Evolutionary conservation across 2,797 vertebrate species (phyloP), one percentile per base, ranked within the genome.

Genomic region (Florisuga fusca): DNA sequence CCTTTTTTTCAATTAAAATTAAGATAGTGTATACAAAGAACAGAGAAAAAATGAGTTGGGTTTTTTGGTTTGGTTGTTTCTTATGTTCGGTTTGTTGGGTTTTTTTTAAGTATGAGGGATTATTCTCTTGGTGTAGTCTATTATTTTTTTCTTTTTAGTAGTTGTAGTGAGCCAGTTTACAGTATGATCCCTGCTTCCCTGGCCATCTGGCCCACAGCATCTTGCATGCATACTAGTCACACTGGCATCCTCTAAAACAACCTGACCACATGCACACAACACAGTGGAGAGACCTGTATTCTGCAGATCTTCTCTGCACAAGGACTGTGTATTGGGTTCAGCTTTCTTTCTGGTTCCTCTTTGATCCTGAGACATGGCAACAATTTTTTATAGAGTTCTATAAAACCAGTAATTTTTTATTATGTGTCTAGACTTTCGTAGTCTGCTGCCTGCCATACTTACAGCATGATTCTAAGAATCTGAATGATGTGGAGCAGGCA

Each of bases 401-500:
- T 53, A 66, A 84, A 82, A 2, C 1, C 7, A 33, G 7, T 22
- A 8, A 3, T 26, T 78, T 74, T 77, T 84, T 34, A 29, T 57
- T 9, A 27, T 1, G 1, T 31, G 31, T 12, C 23, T 29, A n/a
- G 26, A 33, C 20, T 15, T 51, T 87, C 18, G 5, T 7, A 36
- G 15, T 20, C 64, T 45, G 55, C 10, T 18, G 78, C 15, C 54
- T 80, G 18, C 50, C 25, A 3, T 46, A 6, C 7, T 54, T 53
- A 3, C 8, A 53, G 25, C 6, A 1, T 38, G n/a, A 12, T 19
- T 22, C 26, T 38, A 25, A n/a, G 55, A 26, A 11, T 48, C 51
- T 76, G 8, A 15, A 17, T 45, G 4, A 9, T 0, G 0, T 1
- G 8, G 75, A 43, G 48, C n/a, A 92, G 58, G 22, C 29, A 36